Evolutionary conservation across 1,140 invertebrate genomes (phyloP), one percentile per base, ranked within the genome.

Genomic region (Scaptomyza graminum): DNA sequence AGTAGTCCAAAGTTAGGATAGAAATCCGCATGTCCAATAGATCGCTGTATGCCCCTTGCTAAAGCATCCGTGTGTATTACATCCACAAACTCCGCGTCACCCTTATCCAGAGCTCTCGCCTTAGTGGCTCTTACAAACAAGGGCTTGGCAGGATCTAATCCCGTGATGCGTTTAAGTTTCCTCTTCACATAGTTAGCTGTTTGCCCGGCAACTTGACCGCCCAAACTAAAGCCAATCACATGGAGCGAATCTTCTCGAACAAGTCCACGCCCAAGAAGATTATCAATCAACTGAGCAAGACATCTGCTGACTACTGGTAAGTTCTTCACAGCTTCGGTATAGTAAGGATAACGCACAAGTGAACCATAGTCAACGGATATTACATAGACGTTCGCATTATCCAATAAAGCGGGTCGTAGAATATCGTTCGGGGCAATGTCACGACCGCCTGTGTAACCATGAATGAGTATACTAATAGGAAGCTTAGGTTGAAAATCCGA

Each of bases 221-320:
- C 97, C 7, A 99, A 93, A 87, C 97, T 98, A 91, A 98, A 98
- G 51, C 97, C 98, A 72, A 99, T 96, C 3, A 98, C 91, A 85
- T 99, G 97, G 65, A 97, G 93, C 47, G 91, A 92, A 11, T 93
- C 78, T 18, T 96, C 84, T 0, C 92, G 55, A 1, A 96, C 93
- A 1, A 93, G 93, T 34, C 92, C 90, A 0, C 92, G 91, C 2
- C 91, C 91, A 16, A 95, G 92, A 43, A 96, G 80, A 74, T 93
- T 93, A 60, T 94, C 94, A 8, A 96, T 92, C 56, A 96, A 93
- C 68, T 93, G 93, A 0, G 94, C 95, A 0, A 93, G 90, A 68
- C 94, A 94, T 57, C 91, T 92, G 18, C 93, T 94, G 0, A 93
- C 94, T 5, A 93, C 65, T 4, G 93, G 92, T 0, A 93, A 92